Evolutionary conservation across 2,797 vertebrate species (phyloP), one percentile per base, ranked within the genome.

Genomic region (Sebastes miniatus): DNA sequence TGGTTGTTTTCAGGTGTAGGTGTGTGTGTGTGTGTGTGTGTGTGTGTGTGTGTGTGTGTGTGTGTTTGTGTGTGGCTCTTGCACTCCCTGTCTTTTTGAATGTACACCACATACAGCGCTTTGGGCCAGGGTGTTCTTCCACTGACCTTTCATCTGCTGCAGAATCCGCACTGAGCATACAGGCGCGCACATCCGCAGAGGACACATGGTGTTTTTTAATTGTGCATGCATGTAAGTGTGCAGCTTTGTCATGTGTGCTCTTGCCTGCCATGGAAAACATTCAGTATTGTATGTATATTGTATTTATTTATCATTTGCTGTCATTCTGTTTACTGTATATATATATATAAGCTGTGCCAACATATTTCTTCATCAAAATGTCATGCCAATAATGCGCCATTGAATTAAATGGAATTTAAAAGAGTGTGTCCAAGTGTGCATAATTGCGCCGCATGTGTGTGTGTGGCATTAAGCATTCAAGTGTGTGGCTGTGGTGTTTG

Each of bases 141-240:
- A 69, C 74, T 92, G 92, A 93, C 92, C 91, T 93, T 92, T 92
- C 56, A 82, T 86, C 67, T 79, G 63, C 81, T 50, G 81, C 73
- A 72, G 50, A 80, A 81, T 83, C 62, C 4, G 18, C 79, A 76
- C 50, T 54, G 39, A 66, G 25, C 34, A 58, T 20, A 13, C 47
- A 82, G 11, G 66, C 13, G 50, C 56, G 63, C 47, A 67, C 5
- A 14, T 13, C 14, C 62, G 71, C 61, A 65, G n/a, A 65, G 65
- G 64, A 82, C 54, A 76, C 62, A 22, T 5, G 22, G 12, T 68
- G 36, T 47, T 83, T 74, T 70, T 69, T 73, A 64, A 76, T 69
- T 70, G 34, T 63, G 31, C 25, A 52, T 77, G 39, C 34, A 43
- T 78, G 22, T 24, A 65, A 43, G 32, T 36, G 22, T 47, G 25